Evolutionary conservation across 2,888 invertebrate genomes (phyloP), one percentile per base, ranked within the genome.

Genomic region (Brenthis daphne): DNA sequence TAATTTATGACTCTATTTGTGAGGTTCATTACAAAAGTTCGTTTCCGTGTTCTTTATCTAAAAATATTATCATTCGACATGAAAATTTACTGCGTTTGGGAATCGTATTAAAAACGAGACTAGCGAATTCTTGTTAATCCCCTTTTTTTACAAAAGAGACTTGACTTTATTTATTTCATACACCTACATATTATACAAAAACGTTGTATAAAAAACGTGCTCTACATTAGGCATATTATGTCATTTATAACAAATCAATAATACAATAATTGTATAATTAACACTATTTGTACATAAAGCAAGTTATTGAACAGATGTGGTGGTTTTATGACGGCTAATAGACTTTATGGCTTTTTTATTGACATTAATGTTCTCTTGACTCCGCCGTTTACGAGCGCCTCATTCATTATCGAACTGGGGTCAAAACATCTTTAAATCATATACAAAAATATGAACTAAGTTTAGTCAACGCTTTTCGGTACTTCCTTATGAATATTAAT

Each of bases 341-440:
- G 90, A 87, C 83, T 90, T 92, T 92, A 92, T 91, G 84, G 90
- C 82, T 88, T 90, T 91, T 92, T 92, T 92, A 92, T 92, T 92
- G 92, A 91, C 90, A 88, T 89, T 91, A 90, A 92, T 92, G 92
- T 90, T 87, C 91, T 87, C 86, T 86, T 87, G 85, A 89, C 85
- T 89, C 86, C 83, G 79, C 77, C 91, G 89, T 90, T 92, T 90
- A 91, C 87, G 87, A 89, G 83, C 88, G 81, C 73, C 90, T 90
- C 91, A 86, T 92, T 92, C 90, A 90, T 91, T 91, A 92, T 88
- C 89, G 87, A 91, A 90, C 87, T 84, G 83, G 88, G 92, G 90
- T 90, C 90, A 86, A 82, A 88, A 86, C 88, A 87, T 86, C 82
- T 85, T 84, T 91, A 90, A 91, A 92, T 91, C 89, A 90, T 88